Conservation (phyloP, 1,140 invertebrate genomes). For the Brachionus paranguensis region DNA sequence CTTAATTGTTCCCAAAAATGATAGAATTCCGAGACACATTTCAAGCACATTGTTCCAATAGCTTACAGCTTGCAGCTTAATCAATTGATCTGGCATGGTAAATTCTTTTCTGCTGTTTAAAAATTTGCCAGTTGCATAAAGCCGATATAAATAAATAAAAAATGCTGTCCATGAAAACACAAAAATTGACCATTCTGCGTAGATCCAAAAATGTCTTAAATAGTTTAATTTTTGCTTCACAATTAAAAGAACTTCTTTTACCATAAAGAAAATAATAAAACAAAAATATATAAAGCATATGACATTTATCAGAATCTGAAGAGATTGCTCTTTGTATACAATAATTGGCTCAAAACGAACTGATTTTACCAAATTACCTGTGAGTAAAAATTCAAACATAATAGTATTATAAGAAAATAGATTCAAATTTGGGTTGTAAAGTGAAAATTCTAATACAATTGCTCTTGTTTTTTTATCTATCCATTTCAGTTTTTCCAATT, state of each 20-base stretch:
- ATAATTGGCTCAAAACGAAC: neutral
- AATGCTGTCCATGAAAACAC: conserved; percentile 9
- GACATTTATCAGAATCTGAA: neutral
- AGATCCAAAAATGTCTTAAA: conserved; percentile 1
- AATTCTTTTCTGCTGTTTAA: conserved; percentile 44
- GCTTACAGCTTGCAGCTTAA: conserved; percentile 44
- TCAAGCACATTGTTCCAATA: neutral
- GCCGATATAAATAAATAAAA: neutral
- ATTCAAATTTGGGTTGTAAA: conserved; percentile 45
- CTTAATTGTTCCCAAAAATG: neutral
- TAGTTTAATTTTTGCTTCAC: neutral
- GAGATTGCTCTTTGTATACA: neutral
- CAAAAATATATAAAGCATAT: neutral
- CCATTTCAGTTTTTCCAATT: neutral
- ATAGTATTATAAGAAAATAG: conserved; percentile 59
- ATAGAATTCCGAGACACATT: neutral
- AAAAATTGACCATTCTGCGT: neutral
- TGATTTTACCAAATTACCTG: conserved; percentile 47
- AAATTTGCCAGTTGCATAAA: neutral
- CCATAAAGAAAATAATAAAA: neutral
- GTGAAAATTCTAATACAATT: neutral
- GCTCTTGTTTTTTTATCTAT: neutral
- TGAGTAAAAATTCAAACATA: conserved; percentile 57
- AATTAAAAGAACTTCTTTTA: neutral
- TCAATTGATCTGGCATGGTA: conserved; percentile 56